phyloP scores from a whole-genome alignment of 2,888 invertebrate species.

The Cheilosia soror region DNA sequence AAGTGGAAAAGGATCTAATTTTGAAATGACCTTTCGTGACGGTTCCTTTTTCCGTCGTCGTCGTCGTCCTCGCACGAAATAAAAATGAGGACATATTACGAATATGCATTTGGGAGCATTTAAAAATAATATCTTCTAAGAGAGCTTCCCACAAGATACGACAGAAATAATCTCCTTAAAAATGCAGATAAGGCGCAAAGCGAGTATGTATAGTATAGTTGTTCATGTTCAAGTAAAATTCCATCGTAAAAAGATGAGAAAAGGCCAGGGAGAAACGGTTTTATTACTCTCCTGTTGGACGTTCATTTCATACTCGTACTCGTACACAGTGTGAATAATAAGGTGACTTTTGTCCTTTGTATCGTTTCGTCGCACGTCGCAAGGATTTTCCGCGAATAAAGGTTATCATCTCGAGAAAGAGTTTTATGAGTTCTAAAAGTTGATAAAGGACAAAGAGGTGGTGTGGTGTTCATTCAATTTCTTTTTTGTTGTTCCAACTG shows the following conservation, averaged over 20 bases:
- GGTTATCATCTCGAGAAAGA: conserved; percentile 37
- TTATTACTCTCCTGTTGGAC: conserved; percentile 70
- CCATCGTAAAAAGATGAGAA: conserved; percentile 69
- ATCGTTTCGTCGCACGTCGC: conserved; percentile 23
- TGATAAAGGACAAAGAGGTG: conserved; percentile 7
- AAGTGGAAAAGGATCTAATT: conserved; percentile 36
- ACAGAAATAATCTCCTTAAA: conserved; percentile 39
- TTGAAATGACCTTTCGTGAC: conserved; percentile 52
- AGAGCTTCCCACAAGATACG: conserved; percentile 29
- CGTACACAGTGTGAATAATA: conserved; percentile 58
- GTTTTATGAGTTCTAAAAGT: conserved; percentile 63
- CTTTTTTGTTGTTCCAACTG: conserved; percentile 20
- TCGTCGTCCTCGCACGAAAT: conserved; percentile 11
- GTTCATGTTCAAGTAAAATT: conserved; percentile 44
- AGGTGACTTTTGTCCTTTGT: conserved; percentile 36
- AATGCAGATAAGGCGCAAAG: conserved; percentile 50
- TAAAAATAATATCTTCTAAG: conserved; percentile 55
- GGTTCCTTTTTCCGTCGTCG: neutral
- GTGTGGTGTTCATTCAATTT: conserved; percentile 6
- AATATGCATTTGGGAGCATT: conserved; percentile 69
- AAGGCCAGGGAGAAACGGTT: conserved; percentile 25
- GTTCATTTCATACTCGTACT: conserved; percentile 11
- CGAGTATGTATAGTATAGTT: conserved; percentile 1
- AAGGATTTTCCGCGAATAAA: conserved; percentile 61
- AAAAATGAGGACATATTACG: conserved; percentile 51